Evolutionary conservation across 2,888 invertebrate species (phyloP), one percentile per base, ranked within the genome.

Genomic region (Drosophila eohydei): DNA sequence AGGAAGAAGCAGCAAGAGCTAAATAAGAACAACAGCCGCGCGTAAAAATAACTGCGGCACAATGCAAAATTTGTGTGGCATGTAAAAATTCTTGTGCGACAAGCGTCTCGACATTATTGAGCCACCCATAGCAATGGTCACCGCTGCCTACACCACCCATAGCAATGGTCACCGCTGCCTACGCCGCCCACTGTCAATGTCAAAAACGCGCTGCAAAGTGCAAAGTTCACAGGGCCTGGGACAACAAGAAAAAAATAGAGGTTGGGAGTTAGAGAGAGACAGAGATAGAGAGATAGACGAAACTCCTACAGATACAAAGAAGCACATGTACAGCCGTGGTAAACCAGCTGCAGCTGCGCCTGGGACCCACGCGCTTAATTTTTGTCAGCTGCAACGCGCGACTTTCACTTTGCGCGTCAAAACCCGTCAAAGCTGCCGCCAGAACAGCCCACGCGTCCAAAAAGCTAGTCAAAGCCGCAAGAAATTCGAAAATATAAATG

Each of bases 331-430:
- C 6, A 48, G 28, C 12, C 7, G 34, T 30, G 36, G 14, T 11
- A 26, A 51, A 30, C 52, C 38, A 71, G 59, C 58, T 71, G 77
- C 58, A 56, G 56, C 56, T 57, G 57, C 52, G 43, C 12, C 43
- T 43, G 81, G 62, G 78, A 73, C 72, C 38, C 58, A 63, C 57
- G 65, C 68, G 51, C 43, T 64, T 60, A 41, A 44, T 66, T 57
- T 77, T 61, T 51, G 54, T 72, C 79, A 83, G 74, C 69, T 71
- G 84, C 68, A 72, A 50, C 32, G 48, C 62, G 60, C 69, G 88
- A 77, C 83, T 84, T 84, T 84, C 89, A 87, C 83, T 84, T 73
- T 72, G 67, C 73, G 81, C 75, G 81, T 86, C 69, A 77, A 81
- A 81, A 81, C 78, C 54, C 63, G 81, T 78, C 74, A 69, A 72